phyloP scores from a whole-genome alignment of 1,140 invertebrate genomes.

The Phocides pigmalion region DNA sequence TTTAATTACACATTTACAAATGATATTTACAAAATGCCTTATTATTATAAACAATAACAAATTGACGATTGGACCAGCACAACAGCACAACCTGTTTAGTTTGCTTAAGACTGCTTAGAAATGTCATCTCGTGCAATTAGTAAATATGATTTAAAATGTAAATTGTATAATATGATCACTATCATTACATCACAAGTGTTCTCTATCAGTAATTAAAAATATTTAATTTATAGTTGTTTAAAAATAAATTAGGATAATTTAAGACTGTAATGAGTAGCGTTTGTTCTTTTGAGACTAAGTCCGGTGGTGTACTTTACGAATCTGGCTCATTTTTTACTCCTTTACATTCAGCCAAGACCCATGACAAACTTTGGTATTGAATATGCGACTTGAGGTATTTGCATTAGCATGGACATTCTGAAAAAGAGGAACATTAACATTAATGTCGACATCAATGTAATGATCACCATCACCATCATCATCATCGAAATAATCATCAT shows the following conservation, averaged over 20 bases:
- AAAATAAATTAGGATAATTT: constrained; percentile 13
- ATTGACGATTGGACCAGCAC: constrained; percentile 11
- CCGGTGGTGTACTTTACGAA: constrained; percentile 50
- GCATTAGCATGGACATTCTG: constrained; percentile 90
- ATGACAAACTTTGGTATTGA: constrained; percentile 91
- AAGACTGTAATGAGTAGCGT: constrained; percentile 14
- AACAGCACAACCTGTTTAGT: not conserved
- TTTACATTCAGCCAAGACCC: constrained; percentile 85
- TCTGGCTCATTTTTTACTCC: constrained; percentile 23
- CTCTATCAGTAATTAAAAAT: constrained; percentile 5
- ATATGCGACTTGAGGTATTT: constrained; percentile 90
- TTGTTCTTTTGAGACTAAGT: constrained; percentile 48
- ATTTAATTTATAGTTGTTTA: constrained; percentile 3
- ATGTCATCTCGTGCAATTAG: not conserved
- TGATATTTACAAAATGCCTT: constrained; percentile 45
- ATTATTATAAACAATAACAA: constrained; percentile 22
- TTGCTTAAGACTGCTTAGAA: constrained; percentile 2
- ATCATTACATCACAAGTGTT: constrained; percentile 26
- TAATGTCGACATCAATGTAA: no score
- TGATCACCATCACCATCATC: no score
- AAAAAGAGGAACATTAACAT: constrained; percentile 51
- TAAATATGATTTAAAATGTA: not conserved
- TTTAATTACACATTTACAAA: constrained; percentile 50
- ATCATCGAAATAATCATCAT: no score
- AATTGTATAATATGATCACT: constrained; percentile 3